Evolutionary conservation across 2,113 vertebrate species (phyloP), one percentile per base, ranked within the genome.

Genomic region (Ictidomys tridecemlineatus): DNA sequence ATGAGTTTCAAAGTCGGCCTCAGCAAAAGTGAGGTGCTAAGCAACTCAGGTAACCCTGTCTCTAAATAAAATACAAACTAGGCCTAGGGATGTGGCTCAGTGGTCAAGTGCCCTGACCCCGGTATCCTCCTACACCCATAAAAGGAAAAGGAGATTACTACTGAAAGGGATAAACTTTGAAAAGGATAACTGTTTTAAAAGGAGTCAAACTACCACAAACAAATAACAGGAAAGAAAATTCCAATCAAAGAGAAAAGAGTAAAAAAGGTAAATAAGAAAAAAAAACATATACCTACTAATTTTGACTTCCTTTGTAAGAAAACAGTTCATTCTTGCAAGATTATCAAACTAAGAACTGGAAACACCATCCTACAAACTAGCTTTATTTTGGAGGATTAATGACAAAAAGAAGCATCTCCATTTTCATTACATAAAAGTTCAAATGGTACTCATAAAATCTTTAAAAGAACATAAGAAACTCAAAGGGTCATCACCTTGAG

Each of bases 261-360:
- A 67, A 92, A 69, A 69, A 69, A 34, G 13, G 4, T 67, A 67
- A 67, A 30, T 67, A 67, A 37, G 5, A 26, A 37, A 67, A 58
- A 79, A 51, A 74, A 24, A 13, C 51, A 53, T 2, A 91, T 20
- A 79, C 74, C 48, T 94, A 48, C 53, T 72, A 48, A 84, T n/a
- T 78, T 45, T n/a, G 14, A 74, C 32, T 77, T 74, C 8, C 16
- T 69, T 92, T 92, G 30, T 74, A 90, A 24, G 83, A 65, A 92
- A 95, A 92, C 8, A 83, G 48, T 42, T 85, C 69, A 89, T 63
- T 89, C 61, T 85, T 85, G 78, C 61, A 65, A 48, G 37, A 83
- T 3, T 32, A 88, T 70, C 48, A 79, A 89, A 67, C 20, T 53
- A 80, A 74, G 74, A 42, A 80, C 4, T 87, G 26, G 22, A 78